A percentile compares a stretch with the other conserved stretches of the same genome.
Evolutionary conservation across 2,888 invertebrate genomes (phyloP).

Genomic region (Icerya purchasi): DNA sequence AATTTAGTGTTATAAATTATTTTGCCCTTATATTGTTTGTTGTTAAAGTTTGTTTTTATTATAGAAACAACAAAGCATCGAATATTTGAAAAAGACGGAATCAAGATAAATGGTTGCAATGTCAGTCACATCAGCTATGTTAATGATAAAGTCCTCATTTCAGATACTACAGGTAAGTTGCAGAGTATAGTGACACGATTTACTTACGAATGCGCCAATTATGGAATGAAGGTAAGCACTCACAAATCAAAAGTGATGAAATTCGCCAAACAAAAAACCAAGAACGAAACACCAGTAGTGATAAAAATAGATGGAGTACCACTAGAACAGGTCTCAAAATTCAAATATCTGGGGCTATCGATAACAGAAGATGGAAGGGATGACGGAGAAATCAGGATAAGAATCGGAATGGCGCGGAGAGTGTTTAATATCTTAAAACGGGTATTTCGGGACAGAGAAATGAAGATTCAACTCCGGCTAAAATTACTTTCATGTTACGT

Average conservation of each 20-base stretch:
- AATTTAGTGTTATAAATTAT: too few species aligned
- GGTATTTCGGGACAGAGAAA: not conserved
- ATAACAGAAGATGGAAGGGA: not conserved
- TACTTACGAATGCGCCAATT: not conserved
- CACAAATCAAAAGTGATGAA: not conserved
- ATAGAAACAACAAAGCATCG: not conserved
- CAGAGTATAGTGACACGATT: not conserved
- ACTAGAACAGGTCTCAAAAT: not conserved
- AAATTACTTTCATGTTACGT: not conserved
- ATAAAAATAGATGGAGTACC: not conserved
- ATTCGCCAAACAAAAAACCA: not conserved
- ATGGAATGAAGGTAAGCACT: not conserved
- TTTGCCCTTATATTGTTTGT: too few species aligned
- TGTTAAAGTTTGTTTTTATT: too few species aligned
- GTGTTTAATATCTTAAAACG: not conserved
- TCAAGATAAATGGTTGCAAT: not conserved
- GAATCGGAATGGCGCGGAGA: not conserved
- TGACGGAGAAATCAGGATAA: not conserved
- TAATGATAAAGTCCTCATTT: too few species aligned
- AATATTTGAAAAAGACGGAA: not conserved
- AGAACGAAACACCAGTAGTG: not conserved
- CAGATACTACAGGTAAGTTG: too few species aligned
- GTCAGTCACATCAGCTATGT: not conserved
- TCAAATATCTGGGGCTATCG: not conserved
- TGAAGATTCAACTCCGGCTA: not conserved